Base-by-base conservation (phyloP, 2,797 vertebrate genomes). In the Odontamblyopus lacepedii region DNA sequence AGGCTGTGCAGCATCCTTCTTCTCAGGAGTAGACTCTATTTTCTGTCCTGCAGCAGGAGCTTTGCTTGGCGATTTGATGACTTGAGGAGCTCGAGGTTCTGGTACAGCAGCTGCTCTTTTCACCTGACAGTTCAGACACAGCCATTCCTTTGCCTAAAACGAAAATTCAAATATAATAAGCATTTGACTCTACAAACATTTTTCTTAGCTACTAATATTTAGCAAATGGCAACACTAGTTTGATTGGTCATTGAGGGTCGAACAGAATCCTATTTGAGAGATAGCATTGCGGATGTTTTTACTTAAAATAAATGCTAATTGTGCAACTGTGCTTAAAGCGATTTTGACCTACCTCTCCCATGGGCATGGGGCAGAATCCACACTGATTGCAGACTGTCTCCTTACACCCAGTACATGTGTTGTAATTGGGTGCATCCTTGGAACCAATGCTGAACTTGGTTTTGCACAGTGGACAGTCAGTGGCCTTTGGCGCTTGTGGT, bases 41-140 rank as follows among this genome's bases (percentile, higher is more conserved):
- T 80, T 67, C 69, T 88, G 86, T 72, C 65, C 71, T 44, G 73
- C 23, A 72, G 79, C 75, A 60, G 87, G 70, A 65, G 73, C 69
- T 83, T 90, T 92, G 41, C 35, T 81, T 5, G 87, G 81, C 51
- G 83, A 76, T 71, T 93, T 93, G 3, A 88, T 69, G 70, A 73
- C 79, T 0, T 81, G 87, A 74, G 82, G 77, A 23, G 88, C 88
- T 66, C 83, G 80, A 63, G 93, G 76, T 65, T 96, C 94, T 73
- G 94, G 89, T 71, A 76, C 92, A 75, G 77, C 94, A 63, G 96
- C 87, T 0, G 96, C 96, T 91, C 96, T 94, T 80, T 96, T 96
- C 96, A 98, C 95, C 91, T 99, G 98, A 88, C 98, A 99, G 85
- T 95, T 98, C 74, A 99, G 96, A 92, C 97, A 99, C 51, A 99